Base-by-base conservation (phyloP, 2,888 invertebrate genomes). In the Torymus tubicola region DNA sequence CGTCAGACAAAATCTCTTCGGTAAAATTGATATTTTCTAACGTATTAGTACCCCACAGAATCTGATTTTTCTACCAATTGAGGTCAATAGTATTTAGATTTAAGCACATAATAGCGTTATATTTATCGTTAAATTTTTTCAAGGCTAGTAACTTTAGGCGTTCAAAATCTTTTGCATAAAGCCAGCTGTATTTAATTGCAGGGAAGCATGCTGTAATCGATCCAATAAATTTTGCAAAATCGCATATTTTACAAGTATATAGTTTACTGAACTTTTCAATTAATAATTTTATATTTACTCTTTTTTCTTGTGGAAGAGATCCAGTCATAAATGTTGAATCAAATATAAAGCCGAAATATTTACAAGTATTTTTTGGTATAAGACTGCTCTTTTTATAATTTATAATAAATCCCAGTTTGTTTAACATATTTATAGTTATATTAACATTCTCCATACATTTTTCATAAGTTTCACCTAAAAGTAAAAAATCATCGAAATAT, bases 1-100 rank as follows among this genome's bases (percentile, higher is more conserved):
- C 67, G 14, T 72, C 78, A 2, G 72, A 72, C 14, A 16, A 78
- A 58, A 78, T 78, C 21, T 58, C 72, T 5, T 72, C 2, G 14
- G 52, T 52, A 13, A 52, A 78, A 12, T 13, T 24, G 10, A 2
- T 1, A 18, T 11, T 18, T 53, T 58, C 21, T 14, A 78, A 60
- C 3, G n/a, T 18, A n/a, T 71, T 72, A 13, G 11, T 12, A 5
- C 42, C 21, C n/a, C 3, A 11, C 11, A 18, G 50, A 0, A n/a
- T 60, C 0, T 21, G 10, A 50, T 14, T 11, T 12, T 52, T 58
- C 78, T 67, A 78, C 78, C 71, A 71, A 11, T 57, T 14, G 18
- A 78, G 18, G 0, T 78, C 78, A 10, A 12, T 31, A 2, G 61
- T 8, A 13, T 24, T 42, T 8, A 79, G 12, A 1, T 79, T 65